Conservation (phyloP, 2,113 vertebrate species). For the Rhynchopsitta pachyrhyncha region DNA sequence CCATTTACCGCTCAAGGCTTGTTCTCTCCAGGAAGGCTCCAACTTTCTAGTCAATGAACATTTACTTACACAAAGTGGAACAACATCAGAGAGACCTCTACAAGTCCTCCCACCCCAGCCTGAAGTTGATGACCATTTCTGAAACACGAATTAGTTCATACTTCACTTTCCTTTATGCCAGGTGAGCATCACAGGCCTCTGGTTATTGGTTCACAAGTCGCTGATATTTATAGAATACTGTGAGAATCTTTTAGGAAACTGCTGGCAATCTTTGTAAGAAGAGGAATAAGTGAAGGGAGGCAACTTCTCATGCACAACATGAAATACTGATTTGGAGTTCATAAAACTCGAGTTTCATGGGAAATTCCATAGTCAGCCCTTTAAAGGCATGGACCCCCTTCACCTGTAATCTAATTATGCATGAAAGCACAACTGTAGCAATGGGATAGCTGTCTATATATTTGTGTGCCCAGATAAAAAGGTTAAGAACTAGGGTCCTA, state of each 20-base stretch:
- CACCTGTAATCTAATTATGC: not conserved
- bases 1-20: not conserved
- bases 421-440: not conserved
- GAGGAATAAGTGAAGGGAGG: not conserved
- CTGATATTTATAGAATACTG: not conserved
- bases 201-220: not conserved
- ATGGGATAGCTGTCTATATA: not conserved
- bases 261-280: not conserved
- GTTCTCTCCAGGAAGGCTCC: not conserved
- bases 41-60: not conserved
- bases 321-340: not conserved
- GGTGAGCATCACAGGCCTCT: not conserved
- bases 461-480: not conserved
- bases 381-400: not conserved
- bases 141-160: not conserved
- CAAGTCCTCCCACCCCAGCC: not conserved
- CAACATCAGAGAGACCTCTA: not conserved
- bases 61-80: not conserved
- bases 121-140: not conserved
- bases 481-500: not conserved
- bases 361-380: not conserved
- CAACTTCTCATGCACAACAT: not conserved
- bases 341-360: not conserved
- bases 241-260: not conserved
- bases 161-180: not conserved